Percentiles rank a stretch among this genome's conserved stretches.
Conservation (phyloP, 2,797 vertebrate genomes). For the Urosaurus nigricauda region DNA sequence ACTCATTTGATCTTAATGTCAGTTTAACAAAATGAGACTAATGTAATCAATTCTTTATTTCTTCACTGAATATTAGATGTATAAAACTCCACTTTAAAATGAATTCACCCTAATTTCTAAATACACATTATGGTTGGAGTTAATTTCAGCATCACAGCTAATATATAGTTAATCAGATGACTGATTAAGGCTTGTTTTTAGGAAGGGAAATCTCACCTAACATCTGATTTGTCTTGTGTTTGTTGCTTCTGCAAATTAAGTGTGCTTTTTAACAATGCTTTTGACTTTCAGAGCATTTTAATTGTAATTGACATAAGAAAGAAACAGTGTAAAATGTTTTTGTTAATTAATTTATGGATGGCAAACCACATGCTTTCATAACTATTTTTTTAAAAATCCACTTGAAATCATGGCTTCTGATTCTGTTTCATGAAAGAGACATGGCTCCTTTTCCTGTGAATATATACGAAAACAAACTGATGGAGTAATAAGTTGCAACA, state of each 20-base stretch:
- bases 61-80: not conserved
- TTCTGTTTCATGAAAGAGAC: not conserved
- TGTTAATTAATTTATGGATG: not conserved
- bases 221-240: not conserved
- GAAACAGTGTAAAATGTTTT: not conserved
- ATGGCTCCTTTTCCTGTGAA: not conserved
- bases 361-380: not conserved
- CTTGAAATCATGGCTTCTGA: not conserved
- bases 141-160: not conserved
- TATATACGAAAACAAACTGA: too few species aligned
- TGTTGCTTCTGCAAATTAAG: not conserved
- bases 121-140: not conserved
- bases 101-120: not conserved
- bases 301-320: not conserved
- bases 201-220: not conserved
- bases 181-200: not conserved
- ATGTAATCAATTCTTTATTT: not conserved
- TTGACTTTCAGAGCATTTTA: not conserved
- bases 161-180: not conserved
- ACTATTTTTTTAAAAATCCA: not conserved
- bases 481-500: not conserved
- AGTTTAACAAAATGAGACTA: not conserved
- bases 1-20: not conserved
- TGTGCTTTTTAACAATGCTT: not conserved
- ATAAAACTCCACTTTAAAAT: not conserved